These are phyloP conservation scores for Melanocharis versteri DNA, from an alignment of 2,113 vertebrate genomes.

Conservation along the genomic window DNA sequence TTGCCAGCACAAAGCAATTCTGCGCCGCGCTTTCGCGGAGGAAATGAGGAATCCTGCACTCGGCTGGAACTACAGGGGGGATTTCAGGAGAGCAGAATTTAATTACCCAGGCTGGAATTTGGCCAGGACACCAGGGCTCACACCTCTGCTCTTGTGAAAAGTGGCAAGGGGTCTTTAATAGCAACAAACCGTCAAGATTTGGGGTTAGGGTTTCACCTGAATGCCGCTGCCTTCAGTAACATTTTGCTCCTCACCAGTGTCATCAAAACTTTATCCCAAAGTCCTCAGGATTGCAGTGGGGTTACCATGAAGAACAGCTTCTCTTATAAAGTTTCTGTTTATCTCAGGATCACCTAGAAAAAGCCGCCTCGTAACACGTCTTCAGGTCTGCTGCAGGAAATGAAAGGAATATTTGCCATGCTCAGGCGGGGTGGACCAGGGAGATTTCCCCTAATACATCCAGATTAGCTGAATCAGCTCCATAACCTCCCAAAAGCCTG, in stretches of 20 bases:
- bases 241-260: background rate
- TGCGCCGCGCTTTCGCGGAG: slow-evolving; percentile 12
- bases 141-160: slow-evolving; percentile 53
- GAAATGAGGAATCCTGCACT: slow-evolving; percentile 64
- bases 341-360: background rate
- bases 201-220: background rate
- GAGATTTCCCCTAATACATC: background rate
- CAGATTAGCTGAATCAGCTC: slow-evolving; percentile 8
- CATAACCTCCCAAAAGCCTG: background rate
- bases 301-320: background rate
- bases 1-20: slow-evolving; percentile 65
- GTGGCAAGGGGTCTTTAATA: slow-evolving; percentile 38
- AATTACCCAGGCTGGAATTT: slow-evolving; percentile 66
- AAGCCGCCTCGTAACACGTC: background rate
- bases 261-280: background rate
- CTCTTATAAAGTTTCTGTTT: background rate
- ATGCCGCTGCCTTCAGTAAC: fast-evolving
- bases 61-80: slow-evolving; percentile 44
- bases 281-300: background rate
- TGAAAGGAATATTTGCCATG: slow-evolving; percentile 3
- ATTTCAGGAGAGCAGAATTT: slow-evolving; percentile 64
- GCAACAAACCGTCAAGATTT: slow-evolving; percentile 2
- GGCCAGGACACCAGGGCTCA: slow-evolving; percentile 59
- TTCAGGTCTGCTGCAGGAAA: slow-evolving; percentile 13
- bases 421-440: background rate